Evolutionary conservation across 2,113 vertebrate genomes (phyloP).

Genomic region (Eulacestoma nigropectus): DNA sequence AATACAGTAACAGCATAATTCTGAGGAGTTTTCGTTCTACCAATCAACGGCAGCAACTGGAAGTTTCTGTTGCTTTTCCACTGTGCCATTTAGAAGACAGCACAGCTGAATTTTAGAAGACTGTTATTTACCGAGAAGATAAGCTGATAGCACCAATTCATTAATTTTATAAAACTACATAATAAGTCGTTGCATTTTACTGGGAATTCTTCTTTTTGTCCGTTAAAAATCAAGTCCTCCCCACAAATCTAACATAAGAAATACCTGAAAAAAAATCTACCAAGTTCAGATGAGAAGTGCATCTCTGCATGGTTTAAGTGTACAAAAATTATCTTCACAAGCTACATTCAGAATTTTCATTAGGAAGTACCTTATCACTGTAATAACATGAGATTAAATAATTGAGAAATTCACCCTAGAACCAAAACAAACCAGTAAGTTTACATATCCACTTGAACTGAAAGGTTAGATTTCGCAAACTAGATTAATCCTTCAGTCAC

Average conservation of each 20-base stretch:
- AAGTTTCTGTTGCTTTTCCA: not conserved
- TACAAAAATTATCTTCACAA: not conserved
- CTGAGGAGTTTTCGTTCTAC: not conserved
- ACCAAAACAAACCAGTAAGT: not conserved
- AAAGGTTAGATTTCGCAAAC: not conserved
- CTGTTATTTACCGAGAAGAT: not conserved
- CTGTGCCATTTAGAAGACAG: not conserved
- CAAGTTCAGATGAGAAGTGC: not conserved
- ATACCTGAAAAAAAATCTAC: not conserved
- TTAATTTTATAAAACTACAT: not conserved
- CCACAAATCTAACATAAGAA: not conserved
- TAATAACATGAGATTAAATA: slow-evolving; percentile 18
- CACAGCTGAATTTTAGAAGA: not conserved
- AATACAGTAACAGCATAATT: not conserved
- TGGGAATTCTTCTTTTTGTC: not conserved
- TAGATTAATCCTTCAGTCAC: not conserved
- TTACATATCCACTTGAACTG: not conserved
- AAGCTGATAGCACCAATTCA: not conserved
- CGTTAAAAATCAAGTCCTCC: not conserved
- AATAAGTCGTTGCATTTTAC: not conserved
- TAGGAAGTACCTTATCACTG: slow-evolving; percentile 6
- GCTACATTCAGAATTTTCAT: not conserved
- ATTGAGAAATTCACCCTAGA: not conserved
- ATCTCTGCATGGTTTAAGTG: not conserved
- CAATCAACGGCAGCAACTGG: not conserved